Conservation (phyloP, 1,140 invertebrate species). For the Rhizoglyphus robini region DNA sequence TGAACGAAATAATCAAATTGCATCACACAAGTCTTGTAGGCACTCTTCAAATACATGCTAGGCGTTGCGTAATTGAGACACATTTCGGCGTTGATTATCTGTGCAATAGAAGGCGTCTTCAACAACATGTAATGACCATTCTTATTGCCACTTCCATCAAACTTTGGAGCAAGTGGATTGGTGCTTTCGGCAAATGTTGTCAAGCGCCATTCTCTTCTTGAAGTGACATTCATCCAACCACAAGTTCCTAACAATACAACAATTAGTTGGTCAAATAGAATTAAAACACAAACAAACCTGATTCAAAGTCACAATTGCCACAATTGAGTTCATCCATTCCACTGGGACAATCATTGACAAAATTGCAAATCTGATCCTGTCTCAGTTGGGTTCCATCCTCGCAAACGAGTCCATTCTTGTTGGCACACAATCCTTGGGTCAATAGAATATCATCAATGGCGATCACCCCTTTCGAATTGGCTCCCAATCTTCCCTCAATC, state of each 20-base stretch:
- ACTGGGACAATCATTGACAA: slow-evolving; percentile 5
- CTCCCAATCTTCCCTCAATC: not conserved
- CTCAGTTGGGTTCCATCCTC: not conserved
- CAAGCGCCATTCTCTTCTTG: not conserved
- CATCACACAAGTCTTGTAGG: not conserved
- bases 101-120: not conserved
- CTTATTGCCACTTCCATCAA: slow-evolving; percentile 1
- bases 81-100: not conserved
- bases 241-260: not conserved
- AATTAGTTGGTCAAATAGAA: not conserved
- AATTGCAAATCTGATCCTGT: not conserved
- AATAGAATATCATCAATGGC: slow-evolving; percentile 11
- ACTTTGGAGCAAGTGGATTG: not conserved
- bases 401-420: not conserved
- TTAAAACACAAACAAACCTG: not conserved
- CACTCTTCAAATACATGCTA: not conserved
- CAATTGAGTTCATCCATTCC: slow-evolving; percentile 15
- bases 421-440: not conserved
- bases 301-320: slow-evolving; percentile 24
- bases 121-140: slow-evolving; percentile 9
- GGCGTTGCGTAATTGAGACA: not conserved
- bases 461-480: not conserved
- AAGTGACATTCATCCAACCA: slow-evolving; percentile 19
- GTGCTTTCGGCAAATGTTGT: not conserved
- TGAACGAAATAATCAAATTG: not conserved